phyloP scores from a whole-genome alignment of 2,888 invertebrate species.

The Endotricha flammealis region DNA sequence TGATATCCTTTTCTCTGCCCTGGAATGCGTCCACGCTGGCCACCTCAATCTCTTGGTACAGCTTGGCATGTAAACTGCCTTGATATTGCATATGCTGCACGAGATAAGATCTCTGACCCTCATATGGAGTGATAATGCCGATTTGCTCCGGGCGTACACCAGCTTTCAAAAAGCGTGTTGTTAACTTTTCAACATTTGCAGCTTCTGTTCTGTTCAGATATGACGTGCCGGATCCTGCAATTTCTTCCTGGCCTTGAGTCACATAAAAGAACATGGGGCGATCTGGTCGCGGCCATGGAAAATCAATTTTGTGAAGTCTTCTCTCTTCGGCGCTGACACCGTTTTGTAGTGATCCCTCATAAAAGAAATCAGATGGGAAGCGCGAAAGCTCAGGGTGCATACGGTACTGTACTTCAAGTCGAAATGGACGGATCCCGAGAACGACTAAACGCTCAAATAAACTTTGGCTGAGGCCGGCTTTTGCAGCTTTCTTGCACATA shows the following conservation, averaged over 20 bases:
- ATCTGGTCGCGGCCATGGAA: slow-evolving; percentile 98
- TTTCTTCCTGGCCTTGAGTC: slow-evolving; percentile 98
- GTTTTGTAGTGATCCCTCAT: slow-evolving; percentile 98
- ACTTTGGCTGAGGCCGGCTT: slow-evolving; percentile 97
- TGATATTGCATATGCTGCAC: slow-evolving; percentile 99
- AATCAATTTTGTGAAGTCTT: slow-evolving; percentile 92
- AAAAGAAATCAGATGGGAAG: slow-evolving; percentile 99
- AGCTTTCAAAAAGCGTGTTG: slow-evolving; percentile 94
- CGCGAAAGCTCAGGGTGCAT: slow-evolving; percentile 99
- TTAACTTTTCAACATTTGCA: slow-evolving; percentile 98
- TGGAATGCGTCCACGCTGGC: slow-evolving; percentile 99
- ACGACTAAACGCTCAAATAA: slow-evolving; percentile 98
- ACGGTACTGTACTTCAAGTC: slow-evolving; percentile 98
- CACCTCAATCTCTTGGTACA: slow-evolving; percentile 99
- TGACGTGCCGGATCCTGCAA: slow-evolving; percentile 98
- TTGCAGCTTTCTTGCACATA: slow-evolving; percentile 99
- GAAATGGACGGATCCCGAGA: slow-evolving; percentile 96
- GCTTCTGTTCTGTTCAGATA: slow-evolving; percentile 99
- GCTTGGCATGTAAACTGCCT: slow-evolving; percentile 95
- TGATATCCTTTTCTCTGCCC: slow-evolving; percentile 99
- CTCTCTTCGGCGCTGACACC: slow-evolving; percentile 98
- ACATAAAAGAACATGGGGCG: slow-evolving; percentile 99
- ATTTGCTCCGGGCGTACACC: slow-evolving; percentile 99
- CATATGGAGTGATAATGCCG: slow-evolving; percentile 99
- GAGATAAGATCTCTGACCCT: slow-evolving; percentile 97